These are phyloP conservation scores for Holcopasites calliopsidis DNA, from an alignment of 1,140 invertebrate genomes.

Conservation along the genomic window DNA sequence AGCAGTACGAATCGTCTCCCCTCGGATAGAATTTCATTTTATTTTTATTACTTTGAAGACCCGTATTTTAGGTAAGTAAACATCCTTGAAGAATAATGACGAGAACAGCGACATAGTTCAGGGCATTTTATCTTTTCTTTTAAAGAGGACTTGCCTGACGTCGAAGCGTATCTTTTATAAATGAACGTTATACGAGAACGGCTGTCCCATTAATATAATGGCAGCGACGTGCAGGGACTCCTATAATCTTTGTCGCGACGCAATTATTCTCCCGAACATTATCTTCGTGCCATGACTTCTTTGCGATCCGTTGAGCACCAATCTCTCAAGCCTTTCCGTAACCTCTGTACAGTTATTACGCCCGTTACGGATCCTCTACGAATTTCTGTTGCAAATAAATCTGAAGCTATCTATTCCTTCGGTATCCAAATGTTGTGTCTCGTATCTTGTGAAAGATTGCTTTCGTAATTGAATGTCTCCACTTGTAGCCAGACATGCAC, in stretches of 20 bases:
- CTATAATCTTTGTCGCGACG: conserved; percentile 42
- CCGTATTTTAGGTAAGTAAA: too few species aligned
- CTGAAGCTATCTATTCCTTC: too few species aligned
- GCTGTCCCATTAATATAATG: conserved; percentile 45
- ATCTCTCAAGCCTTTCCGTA: conserved; percentile 1
- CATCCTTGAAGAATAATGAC: neutral
- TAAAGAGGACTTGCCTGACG: neutral
- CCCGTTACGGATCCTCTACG: conserved; percentile 20
- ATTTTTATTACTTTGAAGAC: too few species aligned
- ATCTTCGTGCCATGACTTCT: conserved; percentile 36
- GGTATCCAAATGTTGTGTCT: too few species aligned
- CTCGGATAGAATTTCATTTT: too few species aligned
- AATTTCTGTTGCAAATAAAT: too few species aligned
- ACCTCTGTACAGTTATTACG: conserved; percentile 32
- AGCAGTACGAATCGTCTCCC: too few species aligned
- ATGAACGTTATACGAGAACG: neutral
- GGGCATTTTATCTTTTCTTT: neutral
- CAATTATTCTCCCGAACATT: conserved; percentile 48
- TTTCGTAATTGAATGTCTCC: conserved; percentile 58
- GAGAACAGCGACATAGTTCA: neutral
- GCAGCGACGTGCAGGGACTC: conserved; percentile 52
- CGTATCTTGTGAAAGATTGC: conserved; percentile 54
- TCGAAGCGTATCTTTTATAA: conserved; percentile 2
- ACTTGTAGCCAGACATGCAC: conserved; percentile 29
- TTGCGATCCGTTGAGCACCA: conserved; percentile 14